These are phyloP conservation scores for Callipepla squamata DNA, from an alignment of 2,113 vertebrate genomes.

Conservation along the genomic window DNA sequence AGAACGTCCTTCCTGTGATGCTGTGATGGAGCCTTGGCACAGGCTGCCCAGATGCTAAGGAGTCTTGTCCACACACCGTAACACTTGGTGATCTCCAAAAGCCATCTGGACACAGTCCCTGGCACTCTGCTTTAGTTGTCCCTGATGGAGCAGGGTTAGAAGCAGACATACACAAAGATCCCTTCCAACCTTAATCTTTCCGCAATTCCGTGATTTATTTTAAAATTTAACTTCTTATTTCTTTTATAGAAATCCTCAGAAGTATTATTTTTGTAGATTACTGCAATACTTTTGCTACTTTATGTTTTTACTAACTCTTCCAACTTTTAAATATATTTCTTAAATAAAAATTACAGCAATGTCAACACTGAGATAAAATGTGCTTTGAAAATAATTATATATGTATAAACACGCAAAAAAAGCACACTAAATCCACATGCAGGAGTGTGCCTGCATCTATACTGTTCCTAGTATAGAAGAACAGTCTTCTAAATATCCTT, in stretches of 20 bases:
- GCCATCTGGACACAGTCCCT: too few species aligned
- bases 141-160: too few species aligned
- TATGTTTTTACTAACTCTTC: background rate
- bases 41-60: too few species aligned
- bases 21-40: too few species aligned
- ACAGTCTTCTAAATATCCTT: background rate
- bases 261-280: background rate
- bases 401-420: background rate
- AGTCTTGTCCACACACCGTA: too few species aligned
- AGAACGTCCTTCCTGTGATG: too few species aligned
- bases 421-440: accelerated
- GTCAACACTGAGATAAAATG: background rate
- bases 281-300: too few species aligned
- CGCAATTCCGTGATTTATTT: background rate
- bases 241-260: background rate
- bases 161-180: too few species aligned
- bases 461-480: background rate
- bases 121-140: too few species aligned
- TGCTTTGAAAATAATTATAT: background rate
- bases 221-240: background rate
- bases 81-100: too few species aligned
- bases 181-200: too few species aligned
- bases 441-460: background rate
- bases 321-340: background rate
- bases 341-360: background rate